Base-by-base conservation (phyloP, 2,797 vertebrate genomes). In the Leptoclinus maculatus region DNA sequence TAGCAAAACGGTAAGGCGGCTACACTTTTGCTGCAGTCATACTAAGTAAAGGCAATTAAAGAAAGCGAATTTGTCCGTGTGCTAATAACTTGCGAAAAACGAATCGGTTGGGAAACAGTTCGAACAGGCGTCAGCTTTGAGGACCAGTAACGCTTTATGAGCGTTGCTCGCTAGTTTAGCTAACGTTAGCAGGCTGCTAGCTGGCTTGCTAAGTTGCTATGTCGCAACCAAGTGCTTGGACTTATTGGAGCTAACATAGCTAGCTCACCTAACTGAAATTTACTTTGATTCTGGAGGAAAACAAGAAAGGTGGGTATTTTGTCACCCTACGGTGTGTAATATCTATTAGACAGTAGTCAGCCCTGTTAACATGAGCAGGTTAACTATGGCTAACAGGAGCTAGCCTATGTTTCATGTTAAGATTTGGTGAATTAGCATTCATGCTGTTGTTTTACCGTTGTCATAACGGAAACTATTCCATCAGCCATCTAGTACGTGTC, bases 171-270 rank as follows among this genome's bases (percentile, higher is more conserved):
- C 51, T 66, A 76, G 72, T 53, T 53, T 65, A 47, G 82, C 84
- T 58, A 51, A 39, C 43, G 70, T 65, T 88, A 87, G 80, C 76
- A 13, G 14, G 62, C n/a, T 78, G 80, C 80, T 88, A 87, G 78
- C 72, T 62, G 41, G 45, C 64, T 68, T 13, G 79, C 67, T 56
- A n/a, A 39, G 47, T 66, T 83, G 76, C 79, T 78, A 94, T 94
- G 92, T 91, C 86, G 84, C 88, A 91, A 84, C 75, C 64, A 45
- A 81, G 83, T 60, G 73, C 63, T 69, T 87, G 89, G 86, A 82
- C 23, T 62, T 57, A 34, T 21, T 7, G 81, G 78, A 85, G 82
- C 88, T 90, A 86, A 74, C 82, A 36, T 19, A 54, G 51, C 71
- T 76, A 82, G 66, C 81, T 72, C 78, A 47, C 11, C 32, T 43